Conservation (phyloP, 2,113 vertebrate genomes). For the Gymnorhina tibicen region DNA sequence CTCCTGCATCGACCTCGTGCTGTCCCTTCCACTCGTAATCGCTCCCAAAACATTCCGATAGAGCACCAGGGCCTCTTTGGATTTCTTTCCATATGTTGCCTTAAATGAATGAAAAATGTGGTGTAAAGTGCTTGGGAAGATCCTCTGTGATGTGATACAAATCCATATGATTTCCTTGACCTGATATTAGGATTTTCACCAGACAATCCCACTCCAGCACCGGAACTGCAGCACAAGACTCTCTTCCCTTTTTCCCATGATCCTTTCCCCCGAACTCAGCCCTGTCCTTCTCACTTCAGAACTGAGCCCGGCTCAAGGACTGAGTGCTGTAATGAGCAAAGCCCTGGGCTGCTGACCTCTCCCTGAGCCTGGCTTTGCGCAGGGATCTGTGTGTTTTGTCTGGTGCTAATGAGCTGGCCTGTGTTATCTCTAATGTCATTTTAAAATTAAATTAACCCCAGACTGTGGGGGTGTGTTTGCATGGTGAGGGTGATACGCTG, state of each 20-base stretch:
- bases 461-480: conserved; percentile 62
- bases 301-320: background rate
- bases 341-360: background rate
- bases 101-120: background rate
- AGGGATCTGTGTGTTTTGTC: conserved; percentile 39
- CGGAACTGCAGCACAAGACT: background rate
- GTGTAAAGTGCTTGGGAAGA: background rate
- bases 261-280: background rate
- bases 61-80: background rate
- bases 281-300: background rate
- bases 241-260: background rate
- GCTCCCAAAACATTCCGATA: background rate
- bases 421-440: conserved; percentile 47
- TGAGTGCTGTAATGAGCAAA: background rate
- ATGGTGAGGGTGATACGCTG: conserved; percentile 25
- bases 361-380: background rate
- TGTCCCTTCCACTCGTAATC: background rate
- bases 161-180: background rate
- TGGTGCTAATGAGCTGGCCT: conserved; percentile 51
- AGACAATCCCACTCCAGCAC: background rate
- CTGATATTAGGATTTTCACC: background rate
- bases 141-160: background rate
- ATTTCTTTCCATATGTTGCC: background rate
- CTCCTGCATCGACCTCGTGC: background rate
- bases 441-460: conserved; percentile 57